Evolutionary conservation across 2,888 invertebrate genomes (phyloP).

Genomic region (Drosophila lutescens): DNA sequence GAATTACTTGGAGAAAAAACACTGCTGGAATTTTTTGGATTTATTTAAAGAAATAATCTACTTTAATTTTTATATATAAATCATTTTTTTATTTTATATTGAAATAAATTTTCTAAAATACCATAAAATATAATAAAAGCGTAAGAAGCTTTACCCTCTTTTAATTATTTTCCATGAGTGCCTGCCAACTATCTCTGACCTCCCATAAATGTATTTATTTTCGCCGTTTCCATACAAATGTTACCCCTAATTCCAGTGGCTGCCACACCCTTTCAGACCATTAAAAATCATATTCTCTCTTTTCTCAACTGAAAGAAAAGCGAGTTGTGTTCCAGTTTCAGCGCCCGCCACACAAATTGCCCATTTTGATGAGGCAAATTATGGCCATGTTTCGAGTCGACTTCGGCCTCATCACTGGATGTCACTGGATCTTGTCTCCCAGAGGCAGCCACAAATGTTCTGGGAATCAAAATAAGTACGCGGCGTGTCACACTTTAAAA

Average conservation of each 20-base stretch:
- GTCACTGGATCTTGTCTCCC: conserved; percentile 23
- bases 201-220: neutral
- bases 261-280: conserved; percentile 1
- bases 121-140: no score
- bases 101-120: no score
- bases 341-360: conserved; percentile 57
- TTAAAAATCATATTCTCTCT: conserved; percentile 14
- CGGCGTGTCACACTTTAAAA: neutral
- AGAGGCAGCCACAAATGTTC: conserved; percentile 19
- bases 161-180: neutral
- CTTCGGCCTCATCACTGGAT: conserved; percentile 32
- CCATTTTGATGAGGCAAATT: conserved; percentile 71
- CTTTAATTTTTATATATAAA: no score
- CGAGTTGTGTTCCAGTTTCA: conserved; percentile 10
- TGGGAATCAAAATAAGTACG: conserved; percentile 25
- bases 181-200: neutral
- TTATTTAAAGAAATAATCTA: no score
- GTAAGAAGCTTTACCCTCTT: neutral
- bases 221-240: neutral
- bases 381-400: conserved; percentile 53
- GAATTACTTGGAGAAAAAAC: no score
- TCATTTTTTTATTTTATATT: no score
- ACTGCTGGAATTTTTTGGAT: no score
- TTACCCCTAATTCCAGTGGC: neutral
- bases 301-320: neutral